phyloP scores from a whole-genome alignment of 2,797 vertebrate genomes.

The Girardinus metallicus region DNA sequence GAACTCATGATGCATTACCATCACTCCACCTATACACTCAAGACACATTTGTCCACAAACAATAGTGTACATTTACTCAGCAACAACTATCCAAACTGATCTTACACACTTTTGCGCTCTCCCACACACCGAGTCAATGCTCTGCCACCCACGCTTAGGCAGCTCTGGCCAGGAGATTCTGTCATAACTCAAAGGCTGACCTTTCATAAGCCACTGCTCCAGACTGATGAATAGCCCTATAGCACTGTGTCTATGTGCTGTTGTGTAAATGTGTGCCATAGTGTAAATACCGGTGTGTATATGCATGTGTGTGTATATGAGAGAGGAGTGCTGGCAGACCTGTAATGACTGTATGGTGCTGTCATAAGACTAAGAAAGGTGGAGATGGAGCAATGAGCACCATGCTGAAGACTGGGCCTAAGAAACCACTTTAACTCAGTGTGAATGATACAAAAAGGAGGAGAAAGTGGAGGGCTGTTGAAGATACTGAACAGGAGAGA shows the following conservation, averaged over 20 bases:
- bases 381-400: constrained; percentile 43
- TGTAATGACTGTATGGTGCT: constrained; percentile 52
- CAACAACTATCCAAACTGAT: constrained; percentile 28
- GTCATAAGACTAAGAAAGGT: constrained; percentile 40
- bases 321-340: constrained; percentile 30
- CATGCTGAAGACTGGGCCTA: constrained; percentile 28
- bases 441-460: constrained; percentile 44
- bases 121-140: constrained; percentile 40
- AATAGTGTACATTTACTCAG: constrained; percentile 30
- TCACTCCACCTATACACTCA: constrained; percentile 16
- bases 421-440: constrained; percentile 49
- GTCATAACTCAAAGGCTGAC: constrained; percentile 80
- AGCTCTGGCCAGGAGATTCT: constrained; percentile 75
- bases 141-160: constrained; percentile 69
- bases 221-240: constrained; percentile 77
- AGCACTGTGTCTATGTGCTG: constrained; percentile 47
- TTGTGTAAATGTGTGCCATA: constrained; percentile 19
- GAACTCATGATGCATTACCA: constrained; percentile 40
- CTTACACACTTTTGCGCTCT: constrained; percentile 1
- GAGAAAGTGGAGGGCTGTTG: constrained; percentile 30
- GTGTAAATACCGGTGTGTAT: constrained; percentile 13
- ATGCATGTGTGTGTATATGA: constrained; percentile 13
- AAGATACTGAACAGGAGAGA: constrained; percentile 44
- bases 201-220: constrained; percentile 76
- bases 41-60: constrained; percentile 31